Conservation (phyloP, 2,113 vertebrate genomes). For the Talpa occidentalis region DNA sequence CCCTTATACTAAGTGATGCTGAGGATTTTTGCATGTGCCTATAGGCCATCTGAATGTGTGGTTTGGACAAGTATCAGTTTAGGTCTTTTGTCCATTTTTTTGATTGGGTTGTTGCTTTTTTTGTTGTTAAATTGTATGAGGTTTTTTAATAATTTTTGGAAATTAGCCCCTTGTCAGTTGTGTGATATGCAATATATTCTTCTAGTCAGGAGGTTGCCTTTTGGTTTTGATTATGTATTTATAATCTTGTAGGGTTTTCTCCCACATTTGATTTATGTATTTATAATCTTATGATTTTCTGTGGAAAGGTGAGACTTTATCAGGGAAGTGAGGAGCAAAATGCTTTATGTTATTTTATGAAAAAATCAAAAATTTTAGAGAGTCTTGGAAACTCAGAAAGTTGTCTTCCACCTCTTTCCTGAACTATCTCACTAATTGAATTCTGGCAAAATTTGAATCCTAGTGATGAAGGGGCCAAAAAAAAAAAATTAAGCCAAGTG, state of each 20-base stretch:
- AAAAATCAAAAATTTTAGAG: constrained; percentile 13
- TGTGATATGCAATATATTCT: too few relatives aligned
- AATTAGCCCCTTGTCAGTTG: too few relatives aligned
- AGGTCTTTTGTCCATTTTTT: too few relatives aligned
- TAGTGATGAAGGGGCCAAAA: not conserved
- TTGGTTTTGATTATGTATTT: not conserved
- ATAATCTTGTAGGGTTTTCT: not conserved
- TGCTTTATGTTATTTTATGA: not conserved
- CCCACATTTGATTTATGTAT: too few relatives aligned
- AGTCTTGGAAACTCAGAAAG: not conserved
- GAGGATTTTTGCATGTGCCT: too few relatives aligned
- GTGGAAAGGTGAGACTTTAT: not conserved
- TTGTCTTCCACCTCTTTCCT: not conserved
- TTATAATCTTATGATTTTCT: not conserved
- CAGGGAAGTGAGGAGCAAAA: constrained; percentile 2
- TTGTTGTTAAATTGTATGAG: too few relatives aligned
- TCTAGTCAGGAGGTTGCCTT: too few relatives aligned
- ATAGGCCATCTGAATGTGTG: too few relatives aligned
- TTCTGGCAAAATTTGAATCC: constrained; percentile 14
- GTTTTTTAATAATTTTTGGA: too few relatives aligned
- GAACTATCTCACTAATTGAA: not conserved
- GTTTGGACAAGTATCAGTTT: too few relatives aligned
- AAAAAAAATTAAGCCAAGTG: not conserved
- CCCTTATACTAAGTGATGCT: too few relatives aligned
- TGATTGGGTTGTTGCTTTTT: too few relatives aligned